Base-by-base conservation (phyloP, 2,113 vertebrate species). In the Glaucomys volans region DNA sequence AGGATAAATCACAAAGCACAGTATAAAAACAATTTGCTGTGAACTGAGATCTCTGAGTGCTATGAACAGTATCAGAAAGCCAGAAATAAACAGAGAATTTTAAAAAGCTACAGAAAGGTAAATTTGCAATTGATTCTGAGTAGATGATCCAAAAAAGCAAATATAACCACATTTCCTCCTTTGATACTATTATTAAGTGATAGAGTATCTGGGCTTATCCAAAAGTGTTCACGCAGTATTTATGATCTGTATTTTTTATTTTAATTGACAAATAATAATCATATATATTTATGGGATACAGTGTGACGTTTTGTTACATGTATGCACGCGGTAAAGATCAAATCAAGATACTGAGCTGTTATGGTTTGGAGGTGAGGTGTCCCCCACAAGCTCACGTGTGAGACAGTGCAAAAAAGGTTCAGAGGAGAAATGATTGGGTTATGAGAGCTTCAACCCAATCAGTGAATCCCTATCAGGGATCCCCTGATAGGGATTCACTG, bases 1-100 rank as follows among this genome's bases (percentile, higher is more conserved):
- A 83, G 64, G 35, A 66, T 52, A 52, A 57, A 83, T 85, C 75
- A 90, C 11, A 94, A 77, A 67, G 10, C 5, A 83, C 54, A 74
- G 14, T 64, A 71, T 72, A 30, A 93, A 87, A 94, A 72, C 54
- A 95, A 67, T 54, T 88, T 95, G 14, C 26, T 85, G 62, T 85
- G 42, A 84, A 2, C 35, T 94, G 50, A 94, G 26, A 72, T 75
- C 7, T 77, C 47, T 79, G 79, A 16, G 26, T 90, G 66, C 18
- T 47, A 95, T 90, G 3, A 92, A 47, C 4, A 79, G 42, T 50
- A 87, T 40, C 83, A 87, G 12, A 35, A 72, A 40, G 28, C n/a
- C 22, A 87, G n/a, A 87, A 83, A 40, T 66, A 82, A 95, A 80
- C 1, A 59, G 17, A 59, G 13, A 94, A 81, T 82, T 90, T 47